Conservation (phyloP, 2,797 vertebrate genomes). For the Alcedo atthis region DNA sequence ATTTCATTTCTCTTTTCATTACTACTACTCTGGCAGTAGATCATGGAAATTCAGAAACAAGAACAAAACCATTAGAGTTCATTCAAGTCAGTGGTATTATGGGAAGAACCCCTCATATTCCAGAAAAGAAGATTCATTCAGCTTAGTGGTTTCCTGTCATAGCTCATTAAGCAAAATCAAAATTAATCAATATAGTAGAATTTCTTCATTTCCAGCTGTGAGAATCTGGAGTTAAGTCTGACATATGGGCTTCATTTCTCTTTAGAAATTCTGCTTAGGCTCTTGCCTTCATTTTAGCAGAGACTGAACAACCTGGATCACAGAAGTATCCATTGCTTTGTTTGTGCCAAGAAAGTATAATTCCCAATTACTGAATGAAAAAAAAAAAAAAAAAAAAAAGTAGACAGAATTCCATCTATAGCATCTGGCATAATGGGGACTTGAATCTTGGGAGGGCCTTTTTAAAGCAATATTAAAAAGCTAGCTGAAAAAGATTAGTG, state of each 20-base stretch:
- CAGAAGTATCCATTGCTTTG: background rate
- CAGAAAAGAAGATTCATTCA: background rate
- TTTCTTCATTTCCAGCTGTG: constrained; percentile 16
- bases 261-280: background rate
- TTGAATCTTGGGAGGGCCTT: background rate
- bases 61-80: background rate
- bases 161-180: constrained; percentile 27
- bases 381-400: background rate
- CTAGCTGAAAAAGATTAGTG: background rate
- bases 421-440: background rate
- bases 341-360: background rate
- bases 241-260: background rate
- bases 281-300: background rate
- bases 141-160: background rate
- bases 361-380: background rate
- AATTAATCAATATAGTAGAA: background rate
- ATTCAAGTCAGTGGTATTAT: background rate
- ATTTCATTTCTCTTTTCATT: background rate
- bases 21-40: background rate
- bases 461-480: background rate
- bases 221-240: background rate
- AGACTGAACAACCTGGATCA: background rate
- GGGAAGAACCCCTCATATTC: background rate
- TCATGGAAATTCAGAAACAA: background rate
- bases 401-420: background rate